These are phyloP conservation scores for Asteroscopus sphinx DNA, from an alignment of 2,888 invertebrate species.

Conservation along the genomic window DNA sequence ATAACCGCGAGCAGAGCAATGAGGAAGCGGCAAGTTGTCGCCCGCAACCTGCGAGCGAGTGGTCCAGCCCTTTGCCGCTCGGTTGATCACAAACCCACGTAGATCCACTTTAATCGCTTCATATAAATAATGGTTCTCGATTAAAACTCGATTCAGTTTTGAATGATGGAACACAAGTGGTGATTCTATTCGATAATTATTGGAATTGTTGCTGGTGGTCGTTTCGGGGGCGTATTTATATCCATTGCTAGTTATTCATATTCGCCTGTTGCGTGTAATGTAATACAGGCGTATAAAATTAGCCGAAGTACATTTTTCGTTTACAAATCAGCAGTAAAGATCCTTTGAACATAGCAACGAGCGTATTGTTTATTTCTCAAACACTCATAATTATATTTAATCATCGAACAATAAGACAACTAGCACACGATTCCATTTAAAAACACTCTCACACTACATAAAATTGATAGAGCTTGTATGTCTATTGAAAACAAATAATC, in stretches of 20 bases:
- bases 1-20: conserved; percentile 74
- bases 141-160: conserved; percentile 64
- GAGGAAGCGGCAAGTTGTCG: conserved; percentile 81
- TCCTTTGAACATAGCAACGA: not conserved
- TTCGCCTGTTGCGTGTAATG: too few relatives aligned
- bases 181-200: conserved; percentile 43
- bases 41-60: conserved; percentile 70
- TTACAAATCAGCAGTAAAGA: not conserved
- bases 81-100: conserved; percentile 69
- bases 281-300: too few relatives aligned
- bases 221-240: too few relatives aligned
- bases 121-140: conserved; percentile 68
- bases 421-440: conserved; percentile 3
- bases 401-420: conserved; percentile 18
- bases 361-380: not conserved
- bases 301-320: too few relatives aligned
- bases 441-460: conserved; percentile 21
- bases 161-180: conserved; percentile 57
- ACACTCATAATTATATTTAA: conserved; percentile 14
- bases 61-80: conserved; percentile 56
- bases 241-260: too few relatives aligned
- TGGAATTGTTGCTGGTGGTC: conserved; percentile 37
- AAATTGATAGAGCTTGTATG: conserved; percentile 14
- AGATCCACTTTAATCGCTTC: conserved; percentile 68
- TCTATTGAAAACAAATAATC: conserved; percentile 43